Conservation (phyloP, 2,888 invertebrate species). For the Drosophila quasianomalipes region DNA sequence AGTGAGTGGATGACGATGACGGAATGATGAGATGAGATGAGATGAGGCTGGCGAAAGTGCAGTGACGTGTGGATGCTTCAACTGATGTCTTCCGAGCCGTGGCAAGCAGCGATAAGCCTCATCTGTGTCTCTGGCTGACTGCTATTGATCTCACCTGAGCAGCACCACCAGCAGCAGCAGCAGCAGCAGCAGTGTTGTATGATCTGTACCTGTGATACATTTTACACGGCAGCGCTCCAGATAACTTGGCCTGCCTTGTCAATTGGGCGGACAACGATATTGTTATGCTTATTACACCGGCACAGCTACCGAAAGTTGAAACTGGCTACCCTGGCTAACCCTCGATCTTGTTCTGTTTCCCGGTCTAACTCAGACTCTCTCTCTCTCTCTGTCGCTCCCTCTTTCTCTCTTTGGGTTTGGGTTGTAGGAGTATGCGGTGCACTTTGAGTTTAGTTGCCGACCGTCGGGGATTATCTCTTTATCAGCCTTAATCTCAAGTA, state of each 20-base stretch:
- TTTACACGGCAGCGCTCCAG: conserved; percentile 76
- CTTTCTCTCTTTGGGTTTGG: conserved; percentile 10
- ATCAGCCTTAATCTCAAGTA: conserved; percentile 85
- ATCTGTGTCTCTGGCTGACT: conserved; percentile 50
- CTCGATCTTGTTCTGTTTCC: conserved; percentile 13
- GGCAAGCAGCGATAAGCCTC: conserved; percentile 74
- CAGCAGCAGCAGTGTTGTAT: neutral
- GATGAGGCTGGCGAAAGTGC: conserved; percentile 65
- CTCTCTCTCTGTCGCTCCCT: neutral
- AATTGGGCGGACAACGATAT: conserved; percentile 83
- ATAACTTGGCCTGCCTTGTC: conserved; percentile 64
- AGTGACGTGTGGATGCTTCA: conserved; percentile 73
- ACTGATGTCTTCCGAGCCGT: conserved; percentile 27
- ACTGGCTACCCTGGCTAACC: conserved; percentile 13
- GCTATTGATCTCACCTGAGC: conserved; percentile 83
- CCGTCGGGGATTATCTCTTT: conserved; percentile 83
- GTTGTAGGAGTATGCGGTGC: conserved; percentile 66
- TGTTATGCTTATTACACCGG: conserved; percentile 84
- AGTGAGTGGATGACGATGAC: conserved; percentile 44
- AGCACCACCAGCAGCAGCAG: conserved; percentile 10
- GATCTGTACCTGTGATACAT: conserved; percentile 74
- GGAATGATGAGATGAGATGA: conserved; percentile 50
- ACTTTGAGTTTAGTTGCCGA: conserved; percentile 71
- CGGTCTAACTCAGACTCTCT: neutral
- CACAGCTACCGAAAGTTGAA: conserved; percentile 76